These are phyloP conservation scores for Microctonus aethiopoides DNA, from an alignment of 2,888 invertebrate species.

Conservation along the genomic window DNA sequence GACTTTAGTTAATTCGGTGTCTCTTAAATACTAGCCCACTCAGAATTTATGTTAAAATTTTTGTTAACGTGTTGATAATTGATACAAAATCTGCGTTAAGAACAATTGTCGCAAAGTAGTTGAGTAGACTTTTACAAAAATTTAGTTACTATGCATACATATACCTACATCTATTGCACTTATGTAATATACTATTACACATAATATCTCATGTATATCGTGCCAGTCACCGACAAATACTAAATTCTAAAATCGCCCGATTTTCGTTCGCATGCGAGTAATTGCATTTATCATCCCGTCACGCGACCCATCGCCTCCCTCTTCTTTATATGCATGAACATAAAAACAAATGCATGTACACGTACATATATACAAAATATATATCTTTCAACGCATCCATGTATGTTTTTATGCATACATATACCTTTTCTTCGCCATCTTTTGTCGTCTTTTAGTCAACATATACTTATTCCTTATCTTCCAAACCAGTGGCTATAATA, in stretches of 20 bases:
- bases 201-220: slow-evolving; percentile 15
- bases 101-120: too few relatives aligned
- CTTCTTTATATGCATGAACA: slow-evolving; percentile 2
- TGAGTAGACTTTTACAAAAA: too few relatives aligned
- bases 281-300: slow-evolving; percentile 44
- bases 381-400: not conserved
- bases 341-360: not conserved
- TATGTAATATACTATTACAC: not conserved
- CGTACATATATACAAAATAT: not conserved
- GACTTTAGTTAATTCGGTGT: too few relatives aligned
- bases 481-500: not conserved
- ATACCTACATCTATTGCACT: not conserved
- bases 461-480: slow-evolving; percentile 15
- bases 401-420: not conserved
- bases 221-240: slow-evolving; percentile 31
- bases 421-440: not conserved
- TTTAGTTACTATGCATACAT: too few relatives aligned
- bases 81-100: too few relatives aligned
- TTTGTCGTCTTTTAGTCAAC: slow-evolving; percentile 5
- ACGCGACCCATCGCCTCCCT: slow-evolving; percentile 36
- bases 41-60: too few relatives aligned
- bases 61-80: too few relatives aligned
- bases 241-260: slow-evolving; percentile 29
- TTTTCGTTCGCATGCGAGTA: slow-evolving; percentile 41
- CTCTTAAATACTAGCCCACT: too few relatives aligned